phyloP scores from a whole-genome alignment of 2,113 vertebrate genomes.

The Ammodytes marinus region DNA sequence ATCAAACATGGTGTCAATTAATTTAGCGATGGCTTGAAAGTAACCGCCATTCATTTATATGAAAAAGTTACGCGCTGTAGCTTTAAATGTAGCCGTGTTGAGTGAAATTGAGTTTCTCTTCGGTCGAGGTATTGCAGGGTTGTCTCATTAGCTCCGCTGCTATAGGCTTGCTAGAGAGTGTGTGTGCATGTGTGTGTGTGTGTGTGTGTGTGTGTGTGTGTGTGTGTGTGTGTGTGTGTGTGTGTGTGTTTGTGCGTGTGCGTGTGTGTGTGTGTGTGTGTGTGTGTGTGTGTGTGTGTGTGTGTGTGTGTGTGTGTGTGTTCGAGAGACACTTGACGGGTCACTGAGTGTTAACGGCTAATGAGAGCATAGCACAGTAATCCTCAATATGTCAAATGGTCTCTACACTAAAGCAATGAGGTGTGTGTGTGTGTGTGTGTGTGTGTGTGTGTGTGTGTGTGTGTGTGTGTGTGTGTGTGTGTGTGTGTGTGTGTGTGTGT shows the following conservation, averaged over 20 bases:
- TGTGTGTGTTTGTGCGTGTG: conserved; percentile 45
- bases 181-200: too few species aligned
- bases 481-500: too few species aligned
- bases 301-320: conserved; percentile 43
- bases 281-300: conserved; percentile 34
- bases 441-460: too few species aligned
- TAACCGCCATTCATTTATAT: too few species aligned
- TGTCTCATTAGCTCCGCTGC: conserved; percentile 65
- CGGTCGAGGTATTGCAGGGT: conserved; percentile 42
- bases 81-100: conserved; percentile 37
- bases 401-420: conserved; percentile 33
- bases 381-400: conserved; percentile 67
- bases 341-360: conserved; percentile 76
- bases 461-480: neutral
- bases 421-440: too few species aligned
- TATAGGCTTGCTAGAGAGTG: conserved; percentile 47
- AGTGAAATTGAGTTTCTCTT: conserved; percentile 61
- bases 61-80: too few species aligned
- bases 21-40: too few species aligned
- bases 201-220: too few species aligned
- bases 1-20: too few species aligned
- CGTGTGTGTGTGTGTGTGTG: too few species aligned
- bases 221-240: too few species aligned
- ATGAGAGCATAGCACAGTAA: conserved; percentile 76
- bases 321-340: conserved; percentile 78